Conservation (phyloP, 1,140 invertebrate genomes). For the Saxidomus purpurata region DNA sequence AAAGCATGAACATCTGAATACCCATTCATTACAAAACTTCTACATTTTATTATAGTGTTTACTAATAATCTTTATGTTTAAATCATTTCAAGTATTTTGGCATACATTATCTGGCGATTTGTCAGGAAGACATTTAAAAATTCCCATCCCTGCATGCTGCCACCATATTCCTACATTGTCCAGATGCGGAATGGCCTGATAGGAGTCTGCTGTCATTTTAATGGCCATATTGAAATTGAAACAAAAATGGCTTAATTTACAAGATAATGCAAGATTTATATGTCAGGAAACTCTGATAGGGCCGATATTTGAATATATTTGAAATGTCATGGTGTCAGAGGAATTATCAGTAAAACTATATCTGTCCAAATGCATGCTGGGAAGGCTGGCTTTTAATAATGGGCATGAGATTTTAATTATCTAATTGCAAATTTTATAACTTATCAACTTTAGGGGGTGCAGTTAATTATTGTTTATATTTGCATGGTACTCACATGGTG, state of each 20-base stretch:
- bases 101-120: constrained; percentile 1
- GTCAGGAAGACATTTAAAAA: background rate
- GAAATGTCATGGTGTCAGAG: constrained; percentile 62
- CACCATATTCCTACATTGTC: constrained; percentile 50
- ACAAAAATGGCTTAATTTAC: constrained; percentile 68
- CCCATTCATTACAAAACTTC: no score
- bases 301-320: constrained; percentile 61
- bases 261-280: constrained; percentile 63
- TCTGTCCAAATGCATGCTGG: constrained; percentile 25
- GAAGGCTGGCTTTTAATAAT: background rate
- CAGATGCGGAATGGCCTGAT: constrained; percentile 42
- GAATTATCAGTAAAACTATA: constrained; percentile 53
- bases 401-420: constrained; percentile 39
- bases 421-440: constrained; percentile 44
- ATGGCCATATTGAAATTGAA: constrained; percentile 66
- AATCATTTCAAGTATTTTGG: constrained; percentile 19
- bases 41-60: background rate
- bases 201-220: constrained; percentile 65
- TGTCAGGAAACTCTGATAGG: constrained; percentile 48
- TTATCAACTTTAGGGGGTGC: constrained; percentile 16
- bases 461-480: constrained; percentile 18
- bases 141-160: background rate
- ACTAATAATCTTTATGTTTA: background rate
- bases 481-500: background rate
- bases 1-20: no score